Evolutionary conservation across 2,797 vertebrate species (phyloP).

Genomic region (Muscicapa striata): DNA sequence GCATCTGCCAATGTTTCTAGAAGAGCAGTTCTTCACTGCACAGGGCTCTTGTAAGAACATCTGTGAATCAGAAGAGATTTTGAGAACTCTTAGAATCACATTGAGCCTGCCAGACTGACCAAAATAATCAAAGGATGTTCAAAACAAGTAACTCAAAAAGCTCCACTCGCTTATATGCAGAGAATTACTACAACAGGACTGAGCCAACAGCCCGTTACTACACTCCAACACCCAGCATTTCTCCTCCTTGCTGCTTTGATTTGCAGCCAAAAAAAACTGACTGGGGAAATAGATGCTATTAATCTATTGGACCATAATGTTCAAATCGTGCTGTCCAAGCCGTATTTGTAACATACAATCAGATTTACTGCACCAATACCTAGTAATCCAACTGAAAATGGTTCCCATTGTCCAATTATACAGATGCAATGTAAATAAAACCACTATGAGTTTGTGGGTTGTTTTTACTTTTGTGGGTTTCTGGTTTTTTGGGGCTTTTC

Average conservation of each 20-base stretch:
- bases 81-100: neutral
- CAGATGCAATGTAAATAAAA: neutral
- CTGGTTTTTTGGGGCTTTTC: neutral
- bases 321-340: neutral
- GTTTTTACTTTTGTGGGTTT: neutral
- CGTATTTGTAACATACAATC: neutral
- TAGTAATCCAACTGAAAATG: neutral
- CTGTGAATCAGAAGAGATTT: neutral
- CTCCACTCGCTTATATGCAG: neutral
- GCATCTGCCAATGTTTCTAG: neutral
- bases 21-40: neutral
- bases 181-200: neutral
- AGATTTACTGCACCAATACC: neutral
- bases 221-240: neutral
- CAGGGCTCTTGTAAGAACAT: neutral
- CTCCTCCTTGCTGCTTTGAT: neutral
- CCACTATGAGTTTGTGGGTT: neutral
- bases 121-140: neutral
- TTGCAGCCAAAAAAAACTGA: neutral
- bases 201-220: neutral
- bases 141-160: constrained; percentile 1
- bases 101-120: neutral
- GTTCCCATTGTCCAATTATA: neutral
- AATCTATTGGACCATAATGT: neutral
- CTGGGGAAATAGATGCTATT: neutral